Percentiles rank a stretch among this genome's conserved stretches.
Evolutionary conservation across 2,113 vertebrate genomes (phyloP).

Genomic region (Craseonycteris thonglongyai): DNA sequence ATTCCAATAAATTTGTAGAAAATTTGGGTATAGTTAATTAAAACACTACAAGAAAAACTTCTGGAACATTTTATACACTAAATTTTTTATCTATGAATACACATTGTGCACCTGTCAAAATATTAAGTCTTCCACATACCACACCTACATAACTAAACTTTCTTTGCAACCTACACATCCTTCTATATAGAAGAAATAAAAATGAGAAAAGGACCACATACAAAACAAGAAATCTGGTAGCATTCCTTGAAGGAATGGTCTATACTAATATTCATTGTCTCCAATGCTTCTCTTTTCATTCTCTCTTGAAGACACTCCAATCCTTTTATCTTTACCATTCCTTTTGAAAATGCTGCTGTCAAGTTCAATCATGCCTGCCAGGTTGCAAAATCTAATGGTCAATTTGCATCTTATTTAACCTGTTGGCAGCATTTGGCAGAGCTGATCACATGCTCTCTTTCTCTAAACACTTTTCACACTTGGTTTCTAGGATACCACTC

Average conservation of each 20-base stretch:
- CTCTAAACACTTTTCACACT: neutral
- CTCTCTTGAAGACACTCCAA: neutral
- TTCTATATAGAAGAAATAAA: neutral
- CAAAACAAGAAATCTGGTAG: neutral
- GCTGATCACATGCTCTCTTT: neutral
- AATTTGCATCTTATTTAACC: neutral
- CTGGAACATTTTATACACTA: neutral
- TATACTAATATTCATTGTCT: neutral
- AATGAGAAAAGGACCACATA: neutral
- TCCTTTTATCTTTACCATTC: neutral
- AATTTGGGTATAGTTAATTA: neutral
- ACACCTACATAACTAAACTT: neutral
- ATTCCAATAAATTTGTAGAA: neutral
- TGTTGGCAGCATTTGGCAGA: neutral
- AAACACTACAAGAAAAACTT: neutral
- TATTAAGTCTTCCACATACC: neutral
- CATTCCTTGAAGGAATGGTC: neutral
- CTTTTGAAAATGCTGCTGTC: neutral
- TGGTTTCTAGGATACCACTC: neutral
- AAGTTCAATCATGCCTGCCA: constrained; percentile 11
- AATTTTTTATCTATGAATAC: neutral
- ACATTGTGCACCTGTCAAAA: neutral
- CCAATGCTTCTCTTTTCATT: neutral
- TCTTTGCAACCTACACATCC: neutral
- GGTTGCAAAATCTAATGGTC: neutral